Percentiles rank a stretch among this genome's conserved stretches.
Conservation (phyloP, 2,797 vertebrate species). For the Glossophaga mutica region DNA sequence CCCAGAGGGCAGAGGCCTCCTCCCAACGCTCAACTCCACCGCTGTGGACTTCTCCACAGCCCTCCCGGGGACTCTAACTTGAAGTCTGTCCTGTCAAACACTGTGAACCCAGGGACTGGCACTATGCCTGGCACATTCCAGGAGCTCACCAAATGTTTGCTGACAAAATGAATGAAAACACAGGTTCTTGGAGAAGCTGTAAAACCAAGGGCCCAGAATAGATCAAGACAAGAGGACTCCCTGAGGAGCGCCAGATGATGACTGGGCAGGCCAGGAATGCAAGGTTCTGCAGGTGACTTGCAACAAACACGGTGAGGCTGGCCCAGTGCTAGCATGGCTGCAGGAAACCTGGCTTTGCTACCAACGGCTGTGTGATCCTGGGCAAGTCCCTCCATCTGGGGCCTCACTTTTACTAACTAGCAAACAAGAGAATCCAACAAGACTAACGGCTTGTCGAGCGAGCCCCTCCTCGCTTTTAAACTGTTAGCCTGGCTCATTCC, state of each 20-base stretch:
- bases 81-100: neutral
- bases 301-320: constrained; percentile 15
- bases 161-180: constrained; percentile 41
- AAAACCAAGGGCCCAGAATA: neutral
- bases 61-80: neutral
- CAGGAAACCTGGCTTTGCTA: neutral
- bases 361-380: neutral
- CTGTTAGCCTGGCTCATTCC: neutral
- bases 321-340: neutral
- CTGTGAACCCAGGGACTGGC: neutral
- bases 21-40: neutral
- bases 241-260: neutral
- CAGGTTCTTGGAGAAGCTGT: constrained; percentile 17
- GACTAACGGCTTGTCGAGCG: neutral
- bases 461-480: neutral
- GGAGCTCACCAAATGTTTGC: constrained; percentile 36
- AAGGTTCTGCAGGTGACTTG: constrained; percentile 4
- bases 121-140: constrained; percentile 2
- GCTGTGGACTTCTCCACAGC: neutral
- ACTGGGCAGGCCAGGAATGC: neutral
- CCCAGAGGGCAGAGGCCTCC: neutral
- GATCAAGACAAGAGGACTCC: neutral
- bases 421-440: neutral
- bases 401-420: neutral
- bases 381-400: neutral